A percentile compares a stretch with the other conserved stretches of the same genome.
These are phyloP conservation scores for Numenius arquata DNA, from an alignment of 2,113 vertebrate genomes.

Conservation along the genomic window DNA sequence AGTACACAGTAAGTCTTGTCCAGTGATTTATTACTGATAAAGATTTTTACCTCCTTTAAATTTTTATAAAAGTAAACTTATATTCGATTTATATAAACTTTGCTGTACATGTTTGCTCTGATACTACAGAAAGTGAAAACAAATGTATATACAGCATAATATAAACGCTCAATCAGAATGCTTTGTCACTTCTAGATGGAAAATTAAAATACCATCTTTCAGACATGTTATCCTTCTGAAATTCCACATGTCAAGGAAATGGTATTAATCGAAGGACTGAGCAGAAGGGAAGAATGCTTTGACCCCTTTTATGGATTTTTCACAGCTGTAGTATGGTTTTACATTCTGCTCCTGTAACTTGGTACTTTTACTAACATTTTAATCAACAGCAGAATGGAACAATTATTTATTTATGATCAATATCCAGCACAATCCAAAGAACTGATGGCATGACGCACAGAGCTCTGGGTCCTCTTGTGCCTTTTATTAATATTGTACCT, in stretches of 20 bases:
- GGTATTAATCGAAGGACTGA: background rate
- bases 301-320: constrained; percentile 8
- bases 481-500: constrained; percentile 1
- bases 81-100: background rate
- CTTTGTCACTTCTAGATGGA: background rate
- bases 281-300: background rate
- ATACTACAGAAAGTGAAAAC: background rate
- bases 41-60: background rate
- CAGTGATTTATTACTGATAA: background rate
- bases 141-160: background rate
- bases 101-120: background rate
- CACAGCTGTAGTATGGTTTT: background rate
- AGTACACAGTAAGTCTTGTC: background rate
- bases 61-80: background rate
- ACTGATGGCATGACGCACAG: background rate
- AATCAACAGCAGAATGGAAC: background rate
- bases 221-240: background rate
- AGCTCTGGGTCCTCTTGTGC: background rate
- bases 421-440: background rate
- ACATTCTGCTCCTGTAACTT: background rate
- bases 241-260: background rate
- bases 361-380: constrained; percentile 21
- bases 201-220: background rate
- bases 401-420: constrained; percentile 38
- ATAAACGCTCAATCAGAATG: background rate